Base-by-base conservation (phyloP, 2,797 vertebrate genomes). In the Falco peregrinus region DNA sequence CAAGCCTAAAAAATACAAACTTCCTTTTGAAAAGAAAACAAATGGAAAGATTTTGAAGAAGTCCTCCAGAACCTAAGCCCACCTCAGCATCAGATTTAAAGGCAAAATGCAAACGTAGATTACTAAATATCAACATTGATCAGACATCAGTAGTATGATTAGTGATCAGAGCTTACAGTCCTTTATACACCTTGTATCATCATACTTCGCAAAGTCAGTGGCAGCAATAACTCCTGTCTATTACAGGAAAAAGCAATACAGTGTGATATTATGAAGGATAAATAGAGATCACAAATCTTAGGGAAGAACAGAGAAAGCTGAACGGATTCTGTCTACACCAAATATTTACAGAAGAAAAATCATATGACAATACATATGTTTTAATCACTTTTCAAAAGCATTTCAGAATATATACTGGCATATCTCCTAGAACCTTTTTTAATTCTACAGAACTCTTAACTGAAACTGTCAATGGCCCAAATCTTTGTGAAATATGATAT, bases 331-430 rank as follows among this genome's bases (percentile, higher is more conserved):
- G 61, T n/a, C 61, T 43, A 24, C 11, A 51, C 4, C 25, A 51
- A 86, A 15, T 65, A 91, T 39, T 93, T 87, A 71, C 43, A 80
- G 43, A 76, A 47, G 2, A 61, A 51, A 22, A 33, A 43, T 12
- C 1, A 1, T 10, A 33, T 17, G 7, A 68, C n/a, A 82, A 85
- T 4, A 64, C 3, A 14, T 0, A 0, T 11, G 16, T 19, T 82
- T 73, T 84, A 47, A 84, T 24, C 24, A 37, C 45, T 41, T 65
- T 80, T 41, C 54, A 57, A 68, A 88, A 33, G 11, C 21, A 43
- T 35, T 33, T 35, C 10, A 53, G 7, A 69, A 28, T 45, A 53
- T 45, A 57, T 12, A 67, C 10, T 6, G 4, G 16, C 25, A 53
- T 9, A 63, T 2, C 31, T 59, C 4, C 18, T 75, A 14, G 43